phyloP scores from a whole-genome alignment of 2,797 vertebrate species.

The Tinamus major region DNA sequence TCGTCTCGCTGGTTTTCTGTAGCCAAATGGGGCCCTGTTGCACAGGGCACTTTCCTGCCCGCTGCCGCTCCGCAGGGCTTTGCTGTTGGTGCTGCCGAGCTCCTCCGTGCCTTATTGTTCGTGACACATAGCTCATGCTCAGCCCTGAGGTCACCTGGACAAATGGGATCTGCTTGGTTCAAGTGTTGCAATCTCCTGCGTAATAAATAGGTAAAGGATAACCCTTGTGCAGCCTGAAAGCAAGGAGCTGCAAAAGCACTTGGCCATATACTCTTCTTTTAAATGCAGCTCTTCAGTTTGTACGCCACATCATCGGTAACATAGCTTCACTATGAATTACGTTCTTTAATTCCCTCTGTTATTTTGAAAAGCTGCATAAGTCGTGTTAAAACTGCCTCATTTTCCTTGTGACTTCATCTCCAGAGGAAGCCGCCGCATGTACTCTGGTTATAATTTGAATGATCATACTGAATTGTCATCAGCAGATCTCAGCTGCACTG shows the following conservation, averaged over 20 bases:
- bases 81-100: not conserved
- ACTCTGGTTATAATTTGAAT: not conserved
- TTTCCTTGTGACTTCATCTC: not conserved
- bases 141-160: fast-evolving
- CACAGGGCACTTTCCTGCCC: fast-evolving
- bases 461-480: not conserved
- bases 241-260: not conserved
- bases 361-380: not conserved
- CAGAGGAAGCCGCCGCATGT: not conserved
- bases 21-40: not conserved
- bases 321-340: not conserved
- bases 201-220: not conserved
- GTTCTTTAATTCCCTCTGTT: not conserved
- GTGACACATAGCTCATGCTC: fast-evolving
- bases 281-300: not conserved
- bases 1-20: not conserved
- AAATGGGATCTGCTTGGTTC: not conserved
- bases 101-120: too few relatives aligned
- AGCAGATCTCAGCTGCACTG: not conserved
- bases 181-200: not conserved
- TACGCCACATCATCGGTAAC: not conserved
- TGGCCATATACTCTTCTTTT: not conserved
- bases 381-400: not conserved
- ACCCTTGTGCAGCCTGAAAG: fast-evolving
- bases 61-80: not conserved